Conservation (phyloP, 2,113 vertebrate species). For the Sinocyclocheilus anshuiensis region DNA sequence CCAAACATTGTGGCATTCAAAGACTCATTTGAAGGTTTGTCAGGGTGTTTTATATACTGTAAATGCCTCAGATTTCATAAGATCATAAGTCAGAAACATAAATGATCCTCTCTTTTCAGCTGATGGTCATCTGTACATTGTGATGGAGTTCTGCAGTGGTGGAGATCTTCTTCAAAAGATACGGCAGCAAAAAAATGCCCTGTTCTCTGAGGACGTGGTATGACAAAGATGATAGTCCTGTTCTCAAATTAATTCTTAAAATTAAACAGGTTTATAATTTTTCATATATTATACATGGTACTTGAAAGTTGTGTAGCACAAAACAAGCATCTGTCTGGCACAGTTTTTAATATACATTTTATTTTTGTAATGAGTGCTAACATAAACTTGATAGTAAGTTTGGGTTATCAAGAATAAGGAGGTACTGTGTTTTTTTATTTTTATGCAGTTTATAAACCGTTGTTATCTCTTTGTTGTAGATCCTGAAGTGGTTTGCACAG, state of each 20-base stretch:
- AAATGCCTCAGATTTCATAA: not conserved
- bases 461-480: constrained; percentile 68
- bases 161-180: constrained; percentile 90
- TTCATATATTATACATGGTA: too few relatives aligned
- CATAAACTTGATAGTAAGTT: not conserved
- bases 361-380: not conserved
- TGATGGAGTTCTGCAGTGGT: constrained; percentile 91
- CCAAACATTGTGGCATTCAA: constrained; percentile 86
- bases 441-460: not conserved
- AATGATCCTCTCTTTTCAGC: constrained; percentile 66
- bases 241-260: not conserved
- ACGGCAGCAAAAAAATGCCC: constrained; percentile 76
- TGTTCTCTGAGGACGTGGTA: constrained; percentile 83
- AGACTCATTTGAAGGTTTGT: constrained; percentile 85
- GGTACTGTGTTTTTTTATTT: not conserved
- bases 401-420: not conserved
- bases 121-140: constrained; percentile 84
- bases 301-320: too few relatives aligned
- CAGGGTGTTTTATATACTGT: not conserved
- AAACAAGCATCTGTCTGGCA: not conserved
- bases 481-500: constrained; percentile 90
- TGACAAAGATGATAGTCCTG: constrained; percentile 33
- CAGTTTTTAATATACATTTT: not conserved
- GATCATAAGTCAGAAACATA: not conserved
- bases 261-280: not conserved